Conservation (phyloP, 37 sponge, comb jelly and placozoan species). For the Aphrocallistes beatrix region DNA sequence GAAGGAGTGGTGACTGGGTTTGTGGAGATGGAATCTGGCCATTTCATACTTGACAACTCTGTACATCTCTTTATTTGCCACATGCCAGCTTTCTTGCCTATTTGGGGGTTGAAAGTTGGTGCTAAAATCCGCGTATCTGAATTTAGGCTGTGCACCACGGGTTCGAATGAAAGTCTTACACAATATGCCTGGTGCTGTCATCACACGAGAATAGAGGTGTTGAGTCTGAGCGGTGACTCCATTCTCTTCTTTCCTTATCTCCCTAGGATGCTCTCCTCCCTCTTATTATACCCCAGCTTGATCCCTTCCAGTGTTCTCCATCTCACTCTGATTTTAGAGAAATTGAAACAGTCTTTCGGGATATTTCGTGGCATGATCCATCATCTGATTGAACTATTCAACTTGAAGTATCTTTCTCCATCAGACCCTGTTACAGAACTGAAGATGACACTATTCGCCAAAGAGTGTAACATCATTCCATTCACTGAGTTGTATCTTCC, state of each 20-base stretch:
- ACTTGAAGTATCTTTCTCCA: background rate
- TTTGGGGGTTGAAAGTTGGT: background rate
- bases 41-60: background rate
- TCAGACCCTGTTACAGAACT: background rate
- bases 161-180: background rate
- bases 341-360: background rate
- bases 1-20: background rate
- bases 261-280: background rate
- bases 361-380: background rate
- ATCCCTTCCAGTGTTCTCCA: background rate
- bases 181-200: slow-evolving; percentile 1
- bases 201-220: background rate
- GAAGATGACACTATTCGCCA: background rate
- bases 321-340: background rate
- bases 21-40: background rate
- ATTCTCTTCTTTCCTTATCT: background rate
- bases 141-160: background rate
- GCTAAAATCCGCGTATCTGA: slow-evolving; percentile 6
- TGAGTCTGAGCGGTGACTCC: background rate
- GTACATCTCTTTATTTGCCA: background rate
- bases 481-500: background rate
- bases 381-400: background rate
- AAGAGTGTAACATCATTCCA: background rate
- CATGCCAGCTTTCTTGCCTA: background rate
- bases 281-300: background rate